Percentiles rank a stretch among this genome's conserved stretches.
Conservation (phyloP, 2,888 invertebrate genomes). For the Stenchaetothrips biformis region DNA sequence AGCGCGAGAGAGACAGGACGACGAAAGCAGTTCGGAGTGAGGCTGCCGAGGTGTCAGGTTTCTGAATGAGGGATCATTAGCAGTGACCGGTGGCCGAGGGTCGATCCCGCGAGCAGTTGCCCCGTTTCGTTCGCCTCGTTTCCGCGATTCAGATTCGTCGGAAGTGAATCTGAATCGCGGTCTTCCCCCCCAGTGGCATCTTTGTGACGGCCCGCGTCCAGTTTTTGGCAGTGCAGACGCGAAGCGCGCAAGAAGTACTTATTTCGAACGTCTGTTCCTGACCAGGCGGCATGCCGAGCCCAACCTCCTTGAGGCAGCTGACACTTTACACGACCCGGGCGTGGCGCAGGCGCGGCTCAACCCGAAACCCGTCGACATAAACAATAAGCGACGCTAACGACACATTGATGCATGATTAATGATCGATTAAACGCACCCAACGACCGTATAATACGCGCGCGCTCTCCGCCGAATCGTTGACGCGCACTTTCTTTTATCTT, state of each 20-base stretch:
- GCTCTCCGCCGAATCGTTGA: not conserved
- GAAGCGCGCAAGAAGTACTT: not conserved
- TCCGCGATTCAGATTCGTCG: too few species aligned
- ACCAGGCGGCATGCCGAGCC: not conserved
- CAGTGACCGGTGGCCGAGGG: not conserved
- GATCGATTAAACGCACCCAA: not conserved
- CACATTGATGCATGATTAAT: conserved; percentile 12
- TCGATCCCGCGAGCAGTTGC: too few species aligned
- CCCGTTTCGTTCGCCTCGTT: not conserved
- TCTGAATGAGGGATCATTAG: conserved; percentile 8
- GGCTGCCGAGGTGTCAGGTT: not conserved
- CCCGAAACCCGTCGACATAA: not conserved
- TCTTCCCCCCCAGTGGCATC: too few species aligned
- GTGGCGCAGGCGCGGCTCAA: not conserved
- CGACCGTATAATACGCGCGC: not conserved
- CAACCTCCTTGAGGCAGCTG: not conserved
- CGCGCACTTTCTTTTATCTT: not conserved
- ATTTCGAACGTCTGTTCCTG: not conserved
- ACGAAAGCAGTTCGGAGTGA: not conserved
- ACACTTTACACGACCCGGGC: conserved; percentile 7
- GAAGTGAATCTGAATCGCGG: too few species aligned
- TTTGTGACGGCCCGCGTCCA: too few species aligned
- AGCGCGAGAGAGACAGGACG: not conserved
- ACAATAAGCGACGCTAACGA: conserved; percentile 14
- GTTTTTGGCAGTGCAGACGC: too few species aligned